phyloP scores from a whole-genome alignment of 2,113 vertebrate genomes.

The Triplophysa dalaica region DNA sequence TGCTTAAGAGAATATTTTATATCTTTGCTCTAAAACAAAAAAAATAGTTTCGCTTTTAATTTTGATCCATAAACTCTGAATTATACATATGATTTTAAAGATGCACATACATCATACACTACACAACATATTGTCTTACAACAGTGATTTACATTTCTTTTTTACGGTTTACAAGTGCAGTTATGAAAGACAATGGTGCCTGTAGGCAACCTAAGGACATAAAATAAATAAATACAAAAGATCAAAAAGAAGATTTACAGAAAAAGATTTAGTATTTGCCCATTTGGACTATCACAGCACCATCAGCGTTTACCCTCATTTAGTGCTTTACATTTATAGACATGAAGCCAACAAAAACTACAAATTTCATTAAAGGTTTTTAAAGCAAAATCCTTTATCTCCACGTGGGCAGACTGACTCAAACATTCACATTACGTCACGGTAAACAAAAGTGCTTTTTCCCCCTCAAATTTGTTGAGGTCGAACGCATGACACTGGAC shows the following conservation, averaged over 20 bases:
- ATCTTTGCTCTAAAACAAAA: background rate
- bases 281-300: background rate
- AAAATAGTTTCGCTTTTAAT: background rate
- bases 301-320: background rate
- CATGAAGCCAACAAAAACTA: background rate
- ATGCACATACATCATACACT: background rate
- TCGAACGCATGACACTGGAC: slow-evolving; percentile 9
- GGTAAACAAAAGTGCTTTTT: slow-evolving; percentile 11
- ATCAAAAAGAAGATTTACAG: too few species aligned
- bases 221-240: background rate
- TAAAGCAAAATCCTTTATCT: slow-evolving; percentile 2
- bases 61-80: slow-evolving; percentile 25
- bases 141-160: background rate
- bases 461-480: background rate
- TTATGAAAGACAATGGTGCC: slow-evolving; percentile 2
- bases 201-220: background rate
- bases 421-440: slow-evolving; percentile 29
- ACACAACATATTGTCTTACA: slow-evolving; percentile 29
- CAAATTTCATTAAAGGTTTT: background rate
- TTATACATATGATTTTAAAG: slow-evolving; percentile 15
- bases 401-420: background rate
- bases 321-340: background rate
- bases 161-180: slow-evolving; percentile 8
- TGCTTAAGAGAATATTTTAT: background rate
- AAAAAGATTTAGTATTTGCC: background rate